Evolutionary conservation across 2,888 invertebrate species (phyloP).

Genomic region (Dastarcus helophoroides): DNA sequence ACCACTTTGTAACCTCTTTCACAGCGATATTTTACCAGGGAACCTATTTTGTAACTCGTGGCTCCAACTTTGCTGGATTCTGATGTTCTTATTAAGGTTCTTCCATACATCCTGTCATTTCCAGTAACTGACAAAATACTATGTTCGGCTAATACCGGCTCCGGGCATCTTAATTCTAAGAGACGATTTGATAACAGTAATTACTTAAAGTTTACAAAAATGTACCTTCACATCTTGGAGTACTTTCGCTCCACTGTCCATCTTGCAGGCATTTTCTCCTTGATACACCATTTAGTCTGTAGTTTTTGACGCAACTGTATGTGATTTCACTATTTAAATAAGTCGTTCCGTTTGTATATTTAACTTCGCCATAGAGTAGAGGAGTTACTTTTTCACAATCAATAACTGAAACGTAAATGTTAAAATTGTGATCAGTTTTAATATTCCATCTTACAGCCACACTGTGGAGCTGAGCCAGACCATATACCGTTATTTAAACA

Average conservation of each 20-base stretch:
- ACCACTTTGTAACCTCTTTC: constrained; percentile 81
- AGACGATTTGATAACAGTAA: constrained; percentile 5
- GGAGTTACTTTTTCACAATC: constrained; percentile 80
- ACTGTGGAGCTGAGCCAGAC: constrained; percentile 70
- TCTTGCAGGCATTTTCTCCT: constrained; percentile 62
- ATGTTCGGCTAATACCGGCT: constrained; percentile 71
- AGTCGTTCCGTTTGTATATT: constrained; percentile 67
- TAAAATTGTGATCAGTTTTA: not conserved
- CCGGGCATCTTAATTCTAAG: constrained; percentile 76
- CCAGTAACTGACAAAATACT: constrained; percentile 82
- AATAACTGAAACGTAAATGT: constrained; percentile 49
- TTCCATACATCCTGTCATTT: constrained; percentile 80
- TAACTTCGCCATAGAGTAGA: constrained; percentile 63
- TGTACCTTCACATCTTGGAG: constrained; percentile 78
- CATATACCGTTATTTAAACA: constrained; percentile 73
- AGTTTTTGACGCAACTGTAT: constrained; percentile 71
- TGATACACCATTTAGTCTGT: constrained; percentile 63
- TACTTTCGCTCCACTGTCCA: constrained; percentile 70
- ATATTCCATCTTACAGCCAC: constrained; percentile 58
- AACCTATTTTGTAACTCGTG: constrained; percentile 75
- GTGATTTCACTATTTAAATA: constrained; percentile 69
- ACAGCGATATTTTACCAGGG: constrained; percentile 78
- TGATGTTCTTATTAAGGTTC: constrained; percentile 66
- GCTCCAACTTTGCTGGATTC: constrained; percentile 53
- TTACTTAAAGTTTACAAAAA: constrained; percentile 7